Percentiles rank a stretch among this genome's conserved stretches.
Conservation (phyloP, 2,888 invertebrate genomes). For the Listrodromus nycthemerus region DNA sequence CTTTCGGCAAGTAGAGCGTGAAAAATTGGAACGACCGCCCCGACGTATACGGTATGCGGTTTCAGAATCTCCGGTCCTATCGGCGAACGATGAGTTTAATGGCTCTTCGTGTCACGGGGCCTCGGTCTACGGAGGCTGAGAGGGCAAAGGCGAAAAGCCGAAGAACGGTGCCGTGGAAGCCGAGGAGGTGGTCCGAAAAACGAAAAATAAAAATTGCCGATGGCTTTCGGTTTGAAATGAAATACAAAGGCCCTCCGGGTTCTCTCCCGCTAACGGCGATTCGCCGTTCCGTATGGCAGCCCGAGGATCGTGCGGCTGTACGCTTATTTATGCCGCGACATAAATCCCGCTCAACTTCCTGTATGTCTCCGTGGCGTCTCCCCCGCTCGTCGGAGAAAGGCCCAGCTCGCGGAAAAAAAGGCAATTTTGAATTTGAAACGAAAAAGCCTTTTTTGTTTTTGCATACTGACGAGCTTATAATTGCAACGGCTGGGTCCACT, state of each 20-base stretch:
- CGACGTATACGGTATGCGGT: not conserved
- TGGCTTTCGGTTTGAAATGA: conserved; percentile 44
- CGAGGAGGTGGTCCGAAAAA: conserved; percentile 25
- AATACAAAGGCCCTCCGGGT: conserved; percentile 46
- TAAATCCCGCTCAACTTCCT: conserved; percentile 72
- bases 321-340: conserved; percentile 75
- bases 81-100: conserved; percentile 57
- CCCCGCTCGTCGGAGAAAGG: not conserved
- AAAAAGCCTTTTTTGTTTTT: conserved; percentile 14
- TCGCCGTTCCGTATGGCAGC: conserved; percentile 43
- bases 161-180: conserved; percentile 35
- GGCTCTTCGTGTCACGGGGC: not conserved
- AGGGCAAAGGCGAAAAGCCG: conserved; percentile 59
- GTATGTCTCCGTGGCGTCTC: conserved; percentile 59
- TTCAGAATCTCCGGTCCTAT: conserved; percentile 43
- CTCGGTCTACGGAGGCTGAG: not conserved
- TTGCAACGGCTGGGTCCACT: conserved; percentile 11
- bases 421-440: conserved; percentile 52
- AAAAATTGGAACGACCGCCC: conserved; percentile 4
- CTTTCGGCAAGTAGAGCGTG: conserved; percentile 8
- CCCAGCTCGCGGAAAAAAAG: conserved; percentile 49
- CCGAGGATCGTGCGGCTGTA: conserved; percentile 7
- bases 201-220: conserved; percentile 38
- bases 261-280: conserved; percentile 56
- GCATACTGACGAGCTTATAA: conserved; percentile 49